phyloP scores from a whole-genome alignment of 1,140 invertebrate species.

The roundworm (Caenorhabditis elegans) region DNA sequence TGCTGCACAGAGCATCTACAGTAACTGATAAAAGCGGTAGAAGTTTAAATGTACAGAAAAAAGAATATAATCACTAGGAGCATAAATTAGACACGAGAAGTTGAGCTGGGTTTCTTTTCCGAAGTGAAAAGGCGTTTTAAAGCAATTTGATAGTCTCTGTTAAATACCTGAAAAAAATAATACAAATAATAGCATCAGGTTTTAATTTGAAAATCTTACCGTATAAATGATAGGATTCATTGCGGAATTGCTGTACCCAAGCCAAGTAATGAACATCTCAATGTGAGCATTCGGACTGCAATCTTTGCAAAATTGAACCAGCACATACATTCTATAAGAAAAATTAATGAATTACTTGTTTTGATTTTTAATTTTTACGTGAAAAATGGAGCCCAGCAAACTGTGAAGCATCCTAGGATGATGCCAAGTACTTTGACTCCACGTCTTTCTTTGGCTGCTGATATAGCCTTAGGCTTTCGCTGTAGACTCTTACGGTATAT shows the following conservation, averaged over 20 bases:
- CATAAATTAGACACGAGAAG: slow-evolving; percentile 12
- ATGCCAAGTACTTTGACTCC: slow-evolving; percentile 65
- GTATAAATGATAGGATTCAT: slow-evolving; percentile 67
- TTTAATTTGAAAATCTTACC: slow-evolving; percentile 49
- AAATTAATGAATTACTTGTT: slow-evolving; percentile 36
- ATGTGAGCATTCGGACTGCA: slow-evolving; percentile 61
- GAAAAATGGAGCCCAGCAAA: slow-evolving; percentile 67
- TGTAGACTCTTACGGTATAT: slow-evolving; percentile 64
- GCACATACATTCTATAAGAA: slow-evolving; percentile 66
- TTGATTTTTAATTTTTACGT: slow-evolving; percentile 37
- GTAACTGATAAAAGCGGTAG: too few relatives aligned
- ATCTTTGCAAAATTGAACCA: slow-evolving; percentile 61
- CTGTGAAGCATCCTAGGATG: slow-evolving; percentile 65
- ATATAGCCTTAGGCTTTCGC: slow-evolving; percentile 65
- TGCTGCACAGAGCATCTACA: not conserved
- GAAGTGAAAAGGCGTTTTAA: slow-evolving; percentile 61
- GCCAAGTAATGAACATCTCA: slow-evolving; percentile 67
- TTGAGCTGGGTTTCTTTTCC: slow-evolving; percentile 17
- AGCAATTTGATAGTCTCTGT: slow-evolving; percentile 66
- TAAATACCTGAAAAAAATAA: slow-evolving; percentile 56
- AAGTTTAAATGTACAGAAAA: not conserved
- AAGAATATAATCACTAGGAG: too few relatives aligned
- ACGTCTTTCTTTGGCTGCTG: slow-evolving; percentile 64
- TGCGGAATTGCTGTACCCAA: slow-evolving; percentile 64
- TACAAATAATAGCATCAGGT: slow-evolving; percentile 13